Evolutionary conservation across 2,888 invertebrate genomes (phyloP), one percentile per base, ranked within the genome.

Genomic region (Coleophora flavipennella): DNA sequence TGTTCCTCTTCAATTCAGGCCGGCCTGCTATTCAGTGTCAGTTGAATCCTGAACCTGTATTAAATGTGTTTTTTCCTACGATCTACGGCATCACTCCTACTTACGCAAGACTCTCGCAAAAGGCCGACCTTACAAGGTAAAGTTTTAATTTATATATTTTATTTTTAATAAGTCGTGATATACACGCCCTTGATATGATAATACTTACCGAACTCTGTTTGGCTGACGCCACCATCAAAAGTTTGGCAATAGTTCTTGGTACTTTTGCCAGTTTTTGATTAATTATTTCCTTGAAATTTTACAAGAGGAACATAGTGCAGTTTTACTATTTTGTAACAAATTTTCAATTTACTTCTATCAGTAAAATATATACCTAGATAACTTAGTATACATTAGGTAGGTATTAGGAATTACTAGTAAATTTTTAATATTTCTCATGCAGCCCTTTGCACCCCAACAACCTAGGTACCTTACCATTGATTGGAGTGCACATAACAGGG

Each of bases 61-160:
- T n/a, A 6, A 59, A 67, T 46, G 62, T 71, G 26, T 74, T 81
- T 49, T 57, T 86, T 45, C 93, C 95, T 27, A 90, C 86, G 28
- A 94, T 98, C 51, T 97, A 94, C 71, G 93, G 93, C 11, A 91
- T 98, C 51, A 98, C 97, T 3, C 97, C 97, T 28, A 98, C 97
- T 0, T 95, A 96, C 70, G 74, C 90, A 20, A 87, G 97, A 44
- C 90, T 93, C 31, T 93, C 93, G 26, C 97, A 98, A 77, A 96
- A 96, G 74, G 97, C 97, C 8, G 98, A 98, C 73, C 83, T 98
- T 9, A 96, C 96, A 38, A 90, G 91, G 91, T 90, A 75, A 67
- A 50, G 43, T 47, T 47, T 59, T 44, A 53, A 52, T 54, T n/a
- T n/a, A n/a, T n/a, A n/a, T n/a, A n/a, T n/a, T n/a, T n/a, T n/a